Percentiles rank a stretch among this genome's conserved stretches.
Conservation (phyloP, 2,888 invertebrate species). For the Brachynemurus nebulosus region DNA sequence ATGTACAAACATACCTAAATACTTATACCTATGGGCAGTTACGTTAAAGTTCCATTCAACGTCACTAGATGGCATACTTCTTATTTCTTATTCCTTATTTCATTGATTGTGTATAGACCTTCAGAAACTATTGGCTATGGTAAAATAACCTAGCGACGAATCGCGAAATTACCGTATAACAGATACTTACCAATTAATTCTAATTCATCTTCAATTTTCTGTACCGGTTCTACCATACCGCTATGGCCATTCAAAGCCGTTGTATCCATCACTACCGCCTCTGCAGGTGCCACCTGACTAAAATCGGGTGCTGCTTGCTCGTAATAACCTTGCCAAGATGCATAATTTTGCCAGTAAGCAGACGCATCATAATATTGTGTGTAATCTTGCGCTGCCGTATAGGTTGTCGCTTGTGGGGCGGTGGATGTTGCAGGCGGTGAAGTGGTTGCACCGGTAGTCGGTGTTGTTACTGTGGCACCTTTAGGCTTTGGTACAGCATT, state of each 20-base stretch:
- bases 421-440: constrained; percentile 19
- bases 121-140: too few species aligned
- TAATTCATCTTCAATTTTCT: constrained; percentile 47
- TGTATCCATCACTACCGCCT: constrained; percentile 20
- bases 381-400: constrained; percentile 36
- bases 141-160: too few species aligned
- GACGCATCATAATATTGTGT: constrained; percentile 71
- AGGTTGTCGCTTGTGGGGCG: constrained; percentile 13
- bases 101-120: too few species aligned
- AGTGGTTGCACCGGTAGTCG: constrained; percentile 29
- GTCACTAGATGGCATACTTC: too few species aligned
- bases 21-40: too few species aligned
- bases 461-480: constrained; percentile 32
- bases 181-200: constrained; percentile 49
- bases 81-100: too few species aligned
- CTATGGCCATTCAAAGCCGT: not conserved
- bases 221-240: constrained; percentile 17
- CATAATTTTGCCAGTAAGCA: constrained; percentile 78
- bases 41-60: too few species aligned
- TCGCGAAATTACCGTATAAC: too few species aligned
- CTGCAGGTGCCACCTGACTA: constrained; percentile 24
- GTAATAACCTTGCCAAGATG: constrained; percentile 45
- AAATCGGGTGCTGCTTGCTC: constrained; percentile 10
- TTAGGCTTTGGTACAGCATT: constrained; percentile 83
- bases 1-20: too few species aligned